These are phyloP conservation scores for Drosophila mulleri DNA, from an alignment of 2,888 invertebrate species.

Conservation along the genomic window DNA sequence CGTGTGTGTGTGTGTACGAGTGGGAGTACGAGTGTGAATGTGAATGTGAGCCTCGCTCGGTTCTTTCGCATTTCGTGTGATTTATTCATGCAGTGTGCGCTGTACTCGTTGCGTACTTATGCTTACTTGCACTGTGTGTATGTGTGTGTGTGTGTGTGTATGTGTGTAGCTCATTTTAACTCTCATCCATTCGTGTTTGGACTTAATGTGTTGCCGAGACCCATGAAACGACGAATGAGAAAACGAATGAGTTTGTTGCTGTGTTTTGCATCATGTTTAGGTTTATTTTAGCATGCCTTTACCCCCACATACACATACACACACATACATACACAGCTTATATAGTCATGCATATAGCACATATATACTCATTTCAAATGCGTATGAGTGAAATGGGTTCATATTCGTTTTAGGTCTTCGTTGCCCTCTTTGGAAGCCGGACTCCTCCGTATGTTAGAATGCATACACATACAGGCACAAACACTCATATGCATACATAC, in stretches of 20 bases:
- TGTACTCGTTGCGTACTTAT: conserved; percentile 78
- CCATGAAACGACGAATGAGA: conserved; percentile 76
- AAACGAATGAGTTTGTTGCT: conserved; percentile 78
- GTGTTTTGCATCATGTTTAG: conserved; percentile 73
- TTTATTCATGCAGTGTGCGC: conserved; percentile 71
- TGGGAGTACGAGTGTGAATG: conserved; percentile 37
- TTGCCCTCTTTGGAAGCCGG: conserved; percentile 20
- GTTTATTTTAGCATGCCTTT: conserved; percentile 72
- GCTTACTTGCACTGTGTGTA: conserved; percentile 61
- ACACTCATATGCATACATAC: conserved; percentile 1
- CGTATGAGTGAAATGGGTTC: conserved; percentile 69
- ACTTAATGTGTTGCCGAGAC: conserved; percentile 73
- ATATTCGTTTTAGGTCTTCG: conserved; percentile 43
- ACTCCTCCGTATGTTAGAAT: conserved; percentile 39
- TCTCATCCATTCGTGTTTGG: conserved; percentile 80
- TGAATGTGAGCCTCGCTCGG: conserved; percentile 62
- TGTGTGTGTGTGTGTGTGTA: conserved; percentile 27
- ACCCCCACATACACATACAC: conserved; percentile 45
- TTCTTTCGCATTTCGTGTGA: conserved; percentile 78
- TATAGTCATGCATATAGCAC: conserved; percentile 32
- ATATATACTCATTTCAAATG: conserved; percentile 57
- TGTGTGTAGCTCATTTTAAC: conserved; percentile 75
- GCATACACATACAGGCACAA: conserved; percentile 22
- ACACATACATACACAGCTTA: conserved; percentile 14
- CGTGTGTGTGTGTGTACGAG: conserved; percentile 13